phyloP scores from a whole-genome alignment of 2,113 vertebrate genomes.

The Pholis gunnellus region DNA sequence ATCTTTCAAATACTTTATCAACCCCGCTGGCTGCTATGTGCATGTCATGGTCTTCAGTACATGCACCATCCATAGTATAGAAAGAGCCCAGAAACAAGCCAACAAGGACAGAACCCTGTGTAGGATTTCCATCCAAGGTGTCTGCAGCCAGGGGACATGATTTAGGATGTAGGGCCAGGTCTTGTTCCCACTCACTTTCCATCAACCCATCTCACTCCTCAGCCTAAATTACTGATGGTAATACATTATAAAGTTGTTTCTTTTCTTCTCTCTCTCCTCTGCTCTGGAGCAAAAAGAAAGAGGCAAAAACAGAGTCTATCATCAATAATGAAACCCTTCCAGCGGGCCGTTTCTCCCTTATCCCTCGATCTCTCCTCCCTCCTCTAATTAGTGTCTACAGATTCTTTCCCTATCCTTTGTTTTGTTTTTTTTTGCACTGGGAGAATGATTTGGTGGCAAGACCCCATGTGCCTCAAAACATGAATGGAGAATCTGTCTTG shows the following conservation, averaged over 20 bases:
- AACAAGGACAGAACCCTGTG: conserved; percentile 19
- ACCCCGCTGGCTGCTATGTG: conserved; percentile 12
- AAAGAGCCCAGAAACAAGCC: background rate
- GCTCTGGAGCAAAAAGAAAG: conserved; percentile 38
- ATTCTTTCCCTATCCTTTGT: conserved; percentile 67
- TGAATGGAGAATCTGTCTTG: conserved; percentile 62
- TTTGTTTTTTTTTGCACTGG: conserved; percentile 33
- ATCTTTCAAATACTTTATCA: background rate
- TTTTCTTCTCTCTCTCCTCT: conserved; percentile 43
- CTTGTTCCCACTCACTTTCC: conserved; percentile 43
- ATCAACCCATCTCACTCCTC: conserved; percentile 46
- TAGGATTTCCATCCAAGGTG: background rate
- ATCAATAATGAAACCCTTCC: conserved; percentile 77
- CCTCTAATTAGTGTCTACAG: conserved; percentile 80
- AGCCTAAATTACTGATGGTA: conserved; percentile 69
- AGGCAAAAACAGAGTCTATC: conserved; percentile 53
- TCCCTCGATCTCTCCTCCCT: conserved; percentile 51
- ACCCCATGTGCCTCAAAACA: conserved; percentile 52
- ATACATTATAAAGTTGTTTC: conserved; percentile 70
- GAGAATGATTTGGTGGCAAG: conserved; percentile 60
- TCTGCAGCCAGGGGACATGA: conserved; percentile 36
- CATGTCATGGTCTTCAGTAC: conserved; percentile 5
- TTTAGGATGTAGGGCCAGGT: conserved; percentile 36
- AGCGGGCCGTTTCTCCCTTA: conserved; percentile 48
- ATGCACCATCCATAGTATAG: background rate